A percentile compares a stretch with the other conserved stretches of the same genome.
Evolutionary conservation across 2,797 vertebrate genomes (phyloP).

Genomic region (Taeniopygia guttata): DNA sequence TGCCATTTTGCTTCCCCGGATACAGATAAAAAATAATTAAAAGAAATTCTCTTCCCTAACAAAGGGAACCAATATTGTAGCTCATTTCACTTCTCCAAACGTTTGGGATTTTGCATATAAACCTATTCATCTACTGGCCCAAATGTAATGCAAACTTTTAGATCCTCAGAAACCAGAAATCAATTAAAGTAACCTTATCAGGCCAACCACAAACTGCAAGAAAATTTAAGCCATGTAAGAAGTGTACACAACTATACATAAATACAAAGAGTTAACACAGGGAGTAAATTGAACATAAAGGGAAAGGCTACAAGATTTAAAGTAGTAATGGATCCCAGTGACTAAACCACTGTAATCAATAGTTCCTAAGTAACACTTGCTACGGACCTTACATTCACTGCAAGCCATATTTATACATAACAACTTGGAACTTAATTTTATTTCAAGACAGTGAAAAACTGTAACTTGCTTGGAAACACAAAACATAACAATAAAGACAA

Average conservation of each 20-base stretch:
- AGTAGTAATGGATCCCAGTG: not conserved
- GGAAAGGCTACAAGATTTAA: not conserved
- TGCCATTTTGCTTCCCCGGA: not conserved
- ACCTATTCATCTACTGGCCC: not conserved
- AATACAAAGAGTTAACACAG: not conserved
- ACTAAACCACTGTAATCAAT: not conserved
- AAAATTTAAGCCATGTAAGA: not conserved
- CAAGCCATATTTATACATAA: not conserved
- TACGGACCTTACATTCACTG: not conserved
- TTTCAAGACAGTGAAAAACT: not conserved
- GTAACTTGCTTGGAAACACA: not conserved
- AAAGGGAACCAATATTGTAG: not conserved
- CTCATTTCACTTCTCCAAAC: not conserved
- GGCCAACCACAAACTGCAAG: not conserved
- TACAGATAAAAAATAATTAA: not conserved
- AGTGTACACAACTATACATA: not conserved
- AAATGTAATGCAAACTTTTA: not conserved
- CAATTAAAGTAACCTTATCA: not conserved
- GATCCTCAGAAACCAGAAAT: not conserved
- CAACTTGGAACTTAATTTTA: not conserved
- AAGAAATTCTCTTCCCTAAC: not conserved
- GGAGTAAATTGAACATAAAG: not conserved
- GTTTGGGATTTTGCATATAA: not conserved
- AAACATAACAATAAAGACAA: not conserved
- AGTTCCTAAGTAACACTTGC: not conserved